phyloP scores from a whole-genome alignment of 1,140 invertebrate species.

The Drosophila hydei region DNA sequence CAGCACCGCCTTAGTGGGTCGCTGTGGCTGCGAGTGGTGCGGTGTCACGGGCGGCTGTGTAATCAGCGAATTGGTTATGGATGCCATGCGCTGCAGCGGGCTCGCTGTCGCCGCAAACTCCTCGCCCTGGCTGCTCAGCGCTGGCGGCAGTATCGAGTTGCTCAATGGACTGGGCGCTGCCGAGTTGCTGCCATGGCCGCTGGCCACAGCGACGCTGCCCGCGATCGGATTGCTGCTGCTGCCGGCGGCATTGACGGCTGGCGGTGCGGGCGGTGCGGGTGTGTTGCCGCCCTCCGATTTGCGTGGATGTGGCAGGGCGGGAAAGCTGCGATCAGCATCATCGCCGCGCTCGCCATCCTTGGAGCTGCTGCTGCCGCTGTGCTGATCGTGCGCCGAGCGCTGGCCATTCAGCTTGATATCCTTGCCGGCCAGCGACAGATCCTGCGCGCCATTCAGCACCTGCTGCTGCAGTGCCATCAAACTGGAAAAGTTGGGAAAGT shows the following conservation, averaged over 20 bases:
- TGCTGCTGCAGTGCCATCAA: slow-evolving; percentile 90
- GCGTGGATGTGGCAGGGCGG: slow-evolving; percentile 61
- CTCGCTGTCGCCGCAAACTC: slow-evolving; percentile 93
- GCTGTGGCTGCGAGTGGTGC: slow-evolving; percentile 91
- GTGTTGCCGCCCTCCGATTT: slow-evolving; percentile 87
- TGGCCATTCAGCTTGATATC: slow-evolving; percentile 86
- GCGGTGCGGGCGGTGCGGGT: slow-evolving; percentile 88
- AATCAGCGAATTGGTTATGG: slow-evolving; percentile 97
- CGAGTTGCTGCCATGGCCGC: slow-evolving; percentile 32
- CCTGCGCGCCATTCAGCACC: slow-evolving; percentile 89
- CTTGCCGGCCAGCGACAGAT: slow-evolving; percentile 93
- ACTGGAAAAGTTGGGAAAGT: slow-evolving; percentile 86
- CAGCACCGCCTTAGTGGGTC: slow-evolving; percentile 97
- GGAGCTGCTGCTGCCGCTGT: slow-evolving; percentile 51
- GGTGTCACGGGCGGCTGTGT: slow-evolving; percentile 94
- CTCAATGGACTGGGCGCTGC: slow-evolving; percentile 90
- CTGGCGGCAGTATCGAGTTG: slow-evolving; percentile 92
- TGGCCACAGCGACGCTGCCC: not conserved
- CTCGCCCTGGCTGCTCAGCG: slow-evolving; percentile 88
- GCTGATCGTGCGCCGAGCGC: slow-evolving; percentile 83
- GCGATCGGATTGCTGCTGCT: slow-evolving; percentile 84
- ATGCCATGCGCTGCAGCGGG: slow-evolving; percentile 98
- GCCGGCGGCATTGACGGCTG: slow-evolving; percentile 88
- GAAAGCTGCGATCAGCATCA: slow-evolving; percentile 73
- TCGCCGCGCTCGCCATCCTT: slow-evolving; percentile 65